These are phyloP conservation scores for Melitaea athalia DNA, from an alignment of 2,888 invertebrate species.

Conservation along the genomic window DNA sequence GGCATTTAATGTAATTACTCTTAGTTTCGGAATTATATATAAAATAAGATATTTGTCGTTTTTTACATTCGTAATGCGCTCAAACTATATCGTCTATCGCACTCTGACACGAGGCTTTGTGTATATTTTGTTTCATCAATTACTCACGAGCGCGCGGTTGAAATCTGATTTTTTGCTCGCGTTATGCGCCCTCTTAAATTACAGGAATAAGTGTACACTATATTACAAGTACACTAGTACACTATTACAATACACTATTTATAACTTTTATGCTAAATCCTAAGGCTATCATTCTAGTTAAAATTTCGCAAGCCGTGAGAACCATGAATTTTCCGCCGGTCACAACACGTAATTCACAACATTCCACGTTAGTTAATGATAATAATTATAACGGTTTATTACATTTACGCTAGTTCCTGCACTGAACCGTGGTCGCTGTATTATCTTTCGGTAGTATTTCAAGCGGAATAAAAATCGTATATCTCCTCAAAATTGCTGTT, in stretches of 20 bases:
- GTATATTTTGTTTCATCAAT: too few relatives aligned
- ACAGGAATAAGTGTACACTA: too few relatives aligned
- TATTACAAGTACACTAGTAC: neutral
- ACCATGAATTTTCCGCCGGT: conserved; percentile 22
- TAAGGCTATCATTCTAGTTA: neutral
- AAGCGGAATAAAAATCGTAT: conserved; percentile 73
- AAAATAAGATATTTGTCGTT: too few relatives aligned
- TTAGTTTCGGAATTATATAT: too few relatives aligned
- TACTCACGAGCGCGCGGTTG: too few relatives aligned
- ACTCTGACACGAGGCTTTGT: too few relatives aligned
- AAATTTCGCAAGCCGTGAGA: conserved; percentile 15
- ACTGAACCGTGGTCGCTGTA: conserved; percentile 79
- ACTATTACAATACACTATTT: neutral
- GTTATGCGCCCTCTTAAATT: too few relatives aligned
- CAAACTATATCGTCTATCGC: too few relatives aligned
- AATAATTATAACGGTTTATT: conserved; percentile 54
- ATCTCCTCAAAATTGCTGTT: conserved; percentile 71
- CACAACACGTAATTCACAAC: conserved; percentile 16
- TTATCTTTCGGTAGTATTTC: conserved; percentile 77
- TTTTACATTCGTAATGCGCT: too few relatives aligned
- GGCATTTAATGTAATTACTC: too few relatives aligned
- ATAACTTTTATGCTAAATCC: neutral
- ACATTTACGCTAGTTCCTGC: conserved; percentile 60
- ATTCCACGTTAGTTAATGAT: conserved; percentile 17
- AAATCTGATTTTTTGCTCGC: too few relatives aligned